Conservation (phyloP, 2,797 vertebrate species). For the Tangara arthus region DNA sequence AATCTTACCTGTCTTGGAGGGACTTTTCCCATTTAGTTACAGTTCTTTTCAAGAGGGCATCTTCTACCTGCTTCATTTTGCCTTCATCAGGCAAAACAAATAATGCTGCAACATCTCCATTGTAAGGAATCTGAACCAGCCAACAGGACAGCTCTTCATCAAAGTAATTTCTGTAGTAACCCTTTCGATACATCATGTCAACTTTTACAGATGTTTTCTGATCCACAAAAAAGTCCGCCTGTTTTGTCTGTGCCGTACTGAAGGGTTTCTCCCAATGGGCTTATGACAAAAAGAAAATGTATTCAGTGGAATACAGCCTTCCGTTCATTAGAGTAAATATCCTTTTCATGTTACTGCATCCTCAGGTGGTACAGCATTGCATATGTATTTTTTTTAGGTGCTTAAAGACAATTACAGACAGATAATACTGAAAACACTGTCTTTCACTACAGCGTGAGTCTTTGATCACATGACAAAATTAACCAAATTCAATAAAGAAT, state of each 20-base stretch:
- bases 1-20: conserved; percentile 21
- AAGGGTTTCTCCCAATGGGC: conserved; percentile 71
- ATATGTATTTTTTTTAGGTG: neutral
- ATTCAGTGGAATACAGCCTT: neutral
- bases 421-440: neutral
- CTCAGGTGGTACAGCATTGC: neutral
- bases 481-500: neutral
- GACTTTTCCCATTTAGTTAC: conserved; percentile 73
- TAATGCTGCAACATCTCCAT: conserved; percentile 62
- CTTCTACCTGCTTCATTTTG: conserved; percentile 81
- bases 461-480: neutral
- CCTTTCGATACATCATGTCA: conserved; percentile 84
- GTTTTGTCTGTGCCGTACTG: neutral
- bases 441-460: neutral
- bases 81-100: conserved; percentile 82
- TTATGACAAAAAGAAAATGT: neutral
- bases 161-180: conserved; percentile 74
- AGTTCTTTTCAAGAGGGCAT: conserved; percentile 69
- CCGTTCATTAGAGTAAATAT: neutral
- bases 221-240: conserved; percentile 76
- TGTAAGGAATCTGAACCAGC: conserved; percentile 81
- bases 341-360: neutral
- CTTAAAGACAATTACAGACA: neutral
- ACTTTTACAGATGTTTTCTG: conserved; percentile 74
- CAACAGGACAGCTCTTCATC: conserved; percentile 77